Base-by-base conservation (phyloP, 2,797 vertebrate species). In the Rhinogobio ventralis region DNA sequence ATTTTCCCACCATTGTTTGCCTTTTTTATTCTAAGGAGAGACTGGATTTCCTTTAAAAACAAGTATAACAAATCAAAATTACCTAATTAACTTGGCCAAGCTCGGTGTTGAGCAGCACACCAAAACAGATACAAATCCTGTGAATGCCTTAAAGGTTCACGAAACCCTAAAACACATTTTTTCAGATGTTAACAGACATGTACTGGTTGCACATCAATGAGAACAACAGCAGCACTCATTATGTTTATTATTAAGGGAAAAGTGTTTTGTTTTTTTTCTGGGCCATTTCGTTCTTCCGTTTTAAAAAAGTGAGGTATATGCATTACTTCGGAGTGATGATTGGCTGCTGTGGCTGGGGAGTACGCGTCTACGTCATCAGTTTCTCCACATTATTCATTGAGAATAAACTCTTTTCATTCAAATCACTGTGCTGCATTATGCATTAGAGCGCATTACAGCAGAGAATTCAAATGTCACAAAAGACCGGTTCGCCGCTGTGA, bases 1-100 rank as follows among this genome's bases (percentile, higher is more conserved):
- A n/a, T 76, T 82, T 90, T 92, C 89, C 85, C 89, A 91, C 88
- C 79, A 75, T 74, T 87, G 60, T 53, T 62, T 1, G 30, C 49
- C 90, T 73, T 67, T 80, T 83, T 39, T 39, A 57, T 30, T 77
- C 2, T 19, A 68, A 66, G 42, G 36, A 68, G 55, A 62, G n/a
- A n/a, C 23, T 84, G 53, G 39, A 45, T 84, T 83, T 78, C 23
- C 53, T 33, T 55, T 1, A 49, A n/a, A n/a, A n/a, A n/a, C n/a
- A n/a, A 55, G 15, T 33, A 36, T 64, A 82, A 81, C 55, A 77
- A 79, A 69, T 19, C 71, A 84, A 84, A 51, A 42, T 86, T 68
- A 14, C 55, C 25, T 73, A 57, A 78, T 85, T 74, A 85, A 30
- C 42, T 23, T 25, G 36, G 36, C 62, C 72, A 51, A 57, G 36